Evolutionary conservation across 1,140 invertebrate genomes (phyloP), one percentile per base, ranked within the genome.

Genomic region (Oscheius sp.): DNA sequence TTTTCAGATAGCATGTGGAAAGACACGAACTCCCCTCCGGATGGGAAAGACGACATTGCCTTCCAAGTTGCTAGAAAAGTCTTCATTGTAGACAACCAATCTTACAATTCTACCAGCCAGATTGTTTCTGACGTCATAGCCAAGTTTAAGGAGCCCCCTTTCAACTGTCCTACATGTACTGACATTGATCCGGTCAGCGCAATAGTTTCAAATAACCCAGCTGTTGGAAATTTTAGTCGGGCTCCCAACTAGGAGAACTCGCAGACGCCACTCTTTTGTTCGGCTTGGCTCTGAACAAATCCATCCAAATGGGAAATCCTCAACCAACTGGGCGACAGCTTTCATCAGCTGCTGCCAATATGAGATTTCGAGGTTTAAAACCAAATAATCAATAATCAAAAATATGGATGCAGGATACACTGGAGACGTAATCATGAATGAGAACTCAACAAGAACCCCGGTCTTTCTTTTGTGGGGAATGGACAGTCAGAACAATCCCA

Each of bases 121-220:
- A 38, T 65, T 23, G 63, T 65, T 3, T n/a, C 18, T 18, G 63
- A 65, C 15, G 29, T 65, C 13, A 65, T 18, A 15, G 29, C 32
- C 3, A 38, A 34, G 15, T 65, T 65, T 38, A 65, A 38, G 29
- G 3, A 65, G 36, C 63, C 63, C 3, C 63, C 63, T 2, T 65
- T 65, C 63, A n/a, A 38, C 45, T 65, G 63, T 38, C 18, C 36
- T n/a, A 42, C 36, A 20, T 65, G 63, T 28, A 65, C 63, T 13
- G 63, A 65, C 36, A 23, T 65, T 13, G 34, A 65, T n/a, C 32
- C 63, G 34, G 63, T 65, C 36, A 13, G 59, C 7, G 49, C 3
- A 29, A 28, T 26, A 23, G 26, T 62, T 10, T 62, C 38, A n/a
- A n/a, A 42, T 42, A n/a, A n/a, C n/a, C n/a, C 38, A 42, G 38